A percentile compares a stretch with the other conserved stretches of the same genome.
Conservation (phyloP, 2,113 vertebrate species). For the Thomomys bottae region DNA sequence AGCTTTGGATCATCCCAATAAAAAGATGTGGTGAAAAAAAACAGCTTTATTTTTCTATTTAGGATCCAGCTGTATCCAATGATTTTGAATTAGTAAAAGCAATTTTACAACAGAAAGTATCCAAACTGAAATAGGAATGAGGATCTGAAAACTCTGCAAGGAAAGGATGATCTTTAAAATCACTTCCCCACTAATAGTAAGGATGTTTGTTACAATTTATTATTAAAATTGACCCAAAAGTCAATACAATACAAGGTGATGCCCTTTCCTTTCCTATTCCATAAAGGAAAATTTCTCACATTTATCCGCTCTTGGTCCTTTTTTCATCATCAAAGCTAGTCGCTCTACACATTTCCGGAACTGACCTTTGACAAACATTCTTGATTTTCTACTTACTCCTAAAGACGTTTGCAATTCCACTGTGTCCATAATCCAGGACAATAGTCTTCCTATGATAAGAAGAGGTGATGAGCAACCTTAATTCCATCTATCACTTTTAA, state of each 20-base stretch:
- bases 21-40: slow-evolving; percentile 62
- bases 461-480: neutral
- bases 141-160: slow-evolving; percentile 30
- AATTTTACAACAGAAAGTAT: slow-evolving; percentile 52
- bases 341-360: neutral
- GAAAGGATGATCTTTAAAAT: slow-evolving; percentile 65
- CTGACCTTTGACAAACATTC: neutral
- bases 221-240: slow-evolving; percentile 67
- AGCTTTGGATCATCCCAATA: slow-evolving; percentile 22
- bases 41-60: neutral
- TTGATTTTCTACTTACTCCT: neutral
- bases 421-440: neutral
- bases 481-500: neutral
- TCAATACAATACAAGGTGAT: slow-evolving; percentile 55
- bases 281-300: no score
- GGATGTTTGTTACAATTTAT: slow-evolving; percentile 67
- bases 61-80: neutral
- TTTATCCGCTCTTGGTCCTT: no score
- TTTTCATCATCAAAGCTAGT: neutral
- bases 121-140: slow-evolving; percentile 52
- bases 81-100: slow-evolving; percentile 67
- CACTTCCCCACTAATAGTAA: slow-evolving; percentile 71
- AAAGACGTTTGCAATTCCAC: neutral
- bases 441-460: neutral
- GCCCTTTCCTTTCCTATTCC: neutral